Conservation (phyloP, 1,140 invertebrate species). For the Drosophila varians region DNA sequence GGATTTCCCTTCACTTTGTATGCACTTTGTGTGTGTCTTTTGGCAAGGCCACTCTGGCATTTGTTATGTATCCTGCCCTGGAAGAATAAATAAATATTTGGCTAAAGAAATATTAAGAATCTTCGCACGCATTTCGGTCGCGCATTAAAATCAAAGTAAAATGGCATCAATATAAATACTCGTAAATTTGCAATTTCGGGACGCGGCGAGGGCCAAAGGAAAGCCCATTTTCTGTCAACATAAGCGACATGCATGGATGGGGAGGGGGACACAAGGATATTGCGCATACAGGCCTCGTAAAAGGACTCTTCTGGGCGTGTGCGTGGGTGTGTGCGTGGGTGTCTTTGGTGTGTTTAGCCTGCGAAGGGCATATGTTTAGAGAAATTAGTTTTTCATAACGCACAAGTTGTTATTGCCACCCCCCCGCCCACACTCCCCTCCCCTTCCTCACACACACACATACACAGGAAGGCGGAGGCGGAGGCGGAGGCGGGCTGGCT, state of each 20-base stretch:
- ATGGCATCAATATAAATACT: conserved; percentile 83
- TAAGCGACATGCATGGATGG: conserved; percentile 5
- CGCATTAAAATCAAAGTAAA: conserved; percentile 82
- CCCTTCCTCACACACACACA: conserved; percentile 2
- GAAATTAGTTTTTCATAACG: conserved; percentile 83
- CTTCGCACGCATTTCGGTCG: conserved; percentile 75
- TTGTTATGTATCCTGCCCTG: not conserved
- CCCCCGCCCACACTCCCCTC: conserved; percentile 24
- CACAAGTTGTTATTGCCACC: conserved; percentile 79
- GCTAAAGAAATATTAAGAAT: conserved; percentile 70
- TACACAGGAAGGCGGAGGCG: too few relatives aligned
- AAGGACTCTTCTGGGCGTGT: conserved; percentile 14
- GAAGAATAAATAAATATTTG: conserved; percentile 40
- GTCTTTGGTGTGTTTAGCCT: conserved; percentile 53
- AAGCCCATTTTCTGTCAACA: conserved; percentile 47
- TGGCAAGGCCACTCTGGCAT: not conserved
- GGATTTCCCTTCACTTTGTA: too few relatives aligned
- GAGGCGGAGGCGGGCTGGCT: conserved; percentile 50
- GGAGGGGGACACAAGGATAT: not conserved
- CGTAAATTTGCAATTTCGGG: conserved; percentile 80
- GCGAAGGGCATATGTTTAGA: conserved; percentile 82
- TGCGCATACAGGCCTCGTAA: conserved; percentile 57
- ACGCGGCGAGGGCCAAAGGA: conserved; percentile 13
- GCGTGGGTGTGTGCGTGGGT: not conserved
- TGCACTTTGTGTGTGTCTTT: not conserved